Base-by-base conservation (phyloP, 2,113 vertebrate species). In the Notechis scutatus region DNA sequence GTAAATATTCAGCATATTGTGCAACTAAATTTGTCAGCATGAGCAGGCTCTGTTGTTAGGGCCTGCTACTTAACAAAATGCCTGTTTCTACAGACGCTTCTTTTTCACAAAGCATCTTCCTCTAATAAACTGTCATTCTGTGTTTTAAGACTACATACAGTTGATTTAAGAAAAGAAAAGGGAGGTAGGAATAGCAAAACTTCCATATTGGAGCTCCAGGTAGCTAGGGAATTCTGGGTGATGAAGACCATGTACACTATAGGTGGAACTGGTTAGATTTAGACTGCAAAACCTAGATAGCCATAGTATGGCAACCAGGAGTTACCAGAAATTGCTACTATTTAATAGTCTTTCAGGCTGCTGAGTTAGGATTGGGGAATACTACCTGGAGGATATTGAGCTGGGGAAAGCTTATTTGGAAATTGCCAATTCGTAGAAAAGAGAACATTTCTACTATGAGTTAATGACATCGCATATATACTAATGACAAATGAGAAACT, bases 11-110 rank as follows among this genome's bases (percentile, higher is more conserved):
- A 97, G 10, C 23, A 26, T 91, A 93, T 94, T 93, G 95, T 95
- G 95, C 92, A 96, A 92, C 95, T 90, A 95, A 96, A 96, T 96
- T 96, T 96, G 96, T 85, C 97, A 97, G 96, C 96, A 96, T 93
- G 96, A 96, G 81, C 90, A 94, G 5, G 96, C 92, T 93, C 94
- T 96, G 95, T 96, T 59, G 90, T 89, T 42, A 93, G 93, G 89
- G 90, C 93, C 92, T 96, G 92, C 94, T 93, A 95, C 91, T 93
- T 94, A 96, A 96, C 92, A 87, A 81, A 96, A 95, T 94, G 95
- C 56, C 94, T 95, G 95, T 90, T 92, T 94, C 93, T 92, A 94
- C 86, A 50, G 57, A 92, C 93, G 64, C 89, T 95, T 94, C 69
- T 91, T 94, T 96, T 92, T 94, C 91, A 89, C 90, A 94, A 93